Base-by-base conservation (phyloP, 2,888 invertebrate genomes). In the Cantharis lateralis region DNA sequence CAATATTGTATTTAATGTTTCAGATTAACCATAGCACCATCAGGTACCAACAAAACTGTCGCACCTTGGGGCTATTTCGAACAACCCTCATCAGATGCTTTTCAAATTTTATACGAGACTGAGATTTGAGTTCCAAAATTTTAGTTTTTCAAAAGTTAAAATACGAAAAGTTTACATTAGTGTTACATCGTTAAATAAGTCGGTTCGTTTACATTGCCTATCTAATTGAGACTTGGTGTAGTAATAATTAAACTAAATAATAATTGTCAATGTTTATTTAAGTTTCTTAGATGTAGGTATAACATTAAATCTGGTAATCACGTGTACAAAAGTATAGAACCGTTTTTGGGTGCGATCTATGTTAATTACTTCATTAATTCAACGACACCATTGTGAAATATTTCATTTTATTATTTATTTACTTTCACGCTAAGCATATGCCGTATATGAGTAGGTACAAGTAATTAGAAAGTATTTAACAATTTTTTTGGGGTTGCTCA, bases 221-320 rank as follows among this genome's bases (percentile, higher is more conserved):
- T 81, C 83, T 83, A 83, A 82, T 83, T 83, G 82, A 81, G 77
- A 78, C 79, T 82, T 81, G 80, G 82, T 82, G 80, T 78, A 75
- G 75, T 76, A 79, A 78, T 81, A 81, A 82, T 82, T 76, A 81
- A 76, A 80, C 80, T 81, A 77, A 80, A 82, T 82, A 80, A 82
- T 82, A 81, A 80, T 81, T 82, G 78, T 79, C 75, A 75, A 80
- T 82, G 80, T 82, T 82, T 82, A 72, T 79, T 63, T 70, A 75
- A 77, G 71, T 78, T 76, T 81, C 81, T 78, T 70, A 64, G 16
- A 70, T 32, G 70, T 72, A 26, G 61, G n/a, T 48, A 70, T 77
- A 73, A 77, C 70, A 77, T 70, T 16, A 68, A 68, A 68, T 69
- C 68, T 24, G 48, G 73, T 73, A 68, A 73, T 72, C 63, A 72